These are phyloP conservation scores for Apotomis betuletana DNA, from an alignment of 2,888 invertebrate species.

Conservation along the genomic window DNA sequence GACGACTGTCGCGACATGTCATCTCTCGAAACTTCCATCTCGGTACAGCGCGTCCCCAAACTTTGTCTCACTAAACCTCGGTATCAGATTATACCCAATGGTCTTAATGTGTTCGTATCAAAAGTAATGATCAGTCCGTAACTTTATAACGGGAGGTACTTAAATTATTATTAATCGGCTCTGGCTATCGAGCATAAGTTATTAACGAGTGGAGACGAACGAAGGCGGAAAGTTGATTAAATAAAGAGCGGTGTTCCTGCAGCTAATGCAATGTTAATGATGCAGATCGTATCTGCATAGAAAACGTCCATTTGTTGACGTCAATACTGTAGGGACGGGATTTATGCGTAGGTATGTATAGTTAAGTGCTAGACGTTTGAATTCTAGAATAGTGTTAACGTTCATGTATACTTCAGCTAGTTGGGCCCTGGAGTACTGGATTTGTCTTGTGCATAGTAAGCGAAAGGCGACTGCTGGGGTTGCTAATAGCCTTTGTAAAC, in stretches of 20 bases:
- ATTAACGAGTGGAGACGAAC: too few species aligned
- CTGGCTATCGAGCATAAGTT: not conserved
- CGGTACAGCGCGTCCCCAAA: constrained; percentile 3
- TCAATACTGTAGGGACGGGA: not conserved
- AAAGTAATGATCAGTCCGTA: not conserved
- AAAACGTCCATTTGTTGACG: constrained; percentile 22
- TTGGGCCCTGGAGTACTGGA: not conserved
- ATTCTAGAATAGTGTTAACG: not conserved
- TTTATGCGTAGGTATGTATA: not conserved
- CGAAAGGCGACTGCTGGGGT: not conserved
- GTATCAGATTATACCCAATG: constrained; percentile 10
- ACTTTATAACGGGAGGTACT: not conserved
- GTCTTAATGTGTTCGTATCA: not conserved
- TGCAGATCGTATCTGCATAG: constrained; percentile 19
- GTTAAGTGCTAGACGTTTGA: not conserved
- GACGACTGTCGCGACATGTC: not conserved
- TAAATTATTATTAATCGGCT: not conserved
- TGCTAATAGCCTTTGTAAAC: not conserved
- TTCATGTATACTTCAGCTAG: not conserved
- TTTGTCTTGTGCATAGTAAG: constrained; percentile 18
- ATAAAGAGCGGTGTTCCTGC: constrained; percentile 5
- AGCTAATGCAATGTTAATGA: constrained; percentile 27
- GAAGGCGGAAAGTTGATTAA: constrained; percentile 6
- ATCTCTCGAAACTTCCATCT: constrained; percentile 2
- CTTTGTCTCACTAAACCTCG: not conserved